These are phyloP conservation scores for Tetragonisca angustula DNA, from an alignment of 2,888 invertebrate genomes.

Conservation along the genomic window DNA sequence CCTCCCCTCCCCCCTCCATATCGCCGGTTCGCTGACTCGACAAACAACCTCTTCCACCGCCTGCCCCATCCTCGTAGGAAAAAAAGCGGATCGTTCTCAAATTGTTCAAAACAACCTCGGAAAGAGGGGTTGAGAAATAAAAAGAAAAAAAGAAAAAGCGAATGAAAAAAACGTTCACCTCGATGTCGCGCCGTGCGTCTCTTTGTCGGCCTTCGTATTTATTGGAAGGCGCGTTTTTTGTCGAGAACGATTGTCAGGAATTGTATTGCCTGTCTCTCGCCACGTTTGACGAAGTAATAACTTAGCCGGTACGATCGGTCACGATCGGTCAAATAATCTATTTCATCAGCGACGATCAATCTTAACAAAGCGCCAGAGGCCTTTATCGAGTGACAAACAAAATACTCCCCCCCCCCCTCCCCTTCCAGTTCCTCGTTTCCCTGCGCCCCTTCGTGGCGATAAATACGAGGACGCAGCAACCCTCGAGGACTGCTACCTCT, in stretches of 20 bases:
- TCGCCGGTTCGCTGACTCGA: background rate
- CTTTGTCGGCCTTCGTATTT: background rate
- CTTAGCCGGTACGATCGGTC: background rate
- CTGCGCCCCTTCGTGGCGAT: background rate
- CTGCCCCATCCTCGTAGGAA: background rate
- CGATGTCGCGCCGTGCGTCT: background rate
- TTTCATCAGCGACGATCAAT: conserved; percentile 10
- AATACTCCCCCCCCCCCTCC: background rate
- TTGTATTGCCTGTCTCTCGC: background rate
- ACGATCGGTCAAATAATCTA: conserved; percentile 8
- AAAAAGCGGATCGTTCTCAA: conserved; percentile 20
- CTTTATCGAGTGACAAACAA: background rate
- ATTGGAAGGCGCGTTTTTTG: background rate
- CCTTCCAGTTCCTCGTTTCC: background rate
- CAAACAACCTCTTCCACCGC: conserved; percentile 8
- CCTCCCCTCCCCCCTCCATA: background rate
- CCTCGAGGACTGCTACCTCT: background rate
- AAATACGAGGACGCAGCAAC: background rate
- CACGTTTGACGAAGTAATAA: background rate
- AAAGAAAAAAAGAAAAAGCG: background rate
- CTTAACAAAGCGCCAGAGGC: conserved; percentile 13
- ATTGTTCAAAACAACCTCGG: conserved; percentile 20
- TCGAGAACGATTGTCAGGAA: background rate
- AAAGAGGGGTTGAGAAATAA: background rate
- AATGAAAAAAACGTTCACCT: background rate